Evolutionary conservation across 2,888 invertebrate species (phyloP).

Genomic region (Phortica magna): DNA sequence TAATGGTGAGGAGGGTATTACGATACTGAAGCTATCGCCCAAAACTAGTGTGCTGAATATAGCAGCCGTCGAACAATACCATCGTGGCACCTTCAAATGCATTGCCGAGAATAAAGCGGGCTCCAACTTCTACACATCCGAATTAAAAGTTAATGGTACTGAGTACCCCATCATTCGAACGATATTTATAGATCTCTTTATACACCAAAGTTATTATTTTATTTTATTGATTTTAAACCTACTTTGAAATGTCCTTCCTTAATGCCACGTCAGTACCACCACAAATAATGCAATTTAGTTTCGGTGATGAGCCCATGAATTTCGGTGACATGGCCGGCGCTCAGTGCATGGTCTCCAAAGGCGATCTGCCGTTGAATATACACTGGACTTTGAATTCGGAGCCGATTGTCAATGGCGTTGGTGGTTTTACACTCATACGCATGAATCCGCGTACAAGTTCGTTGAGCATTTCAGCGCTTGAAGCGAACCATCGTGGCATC

Average conservation of each 20-base stretch:
- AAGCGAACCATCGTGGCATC: conserved; percentile 81
- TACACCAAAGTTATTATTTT: conserved; percentile 25
- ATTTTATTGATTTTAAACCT: conserved; percentile 8
- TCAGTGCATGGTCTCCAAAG: conserved; percentile 84
- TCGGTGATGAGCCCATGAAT: conserved; percentile 81
- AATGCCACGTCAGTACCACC: conserved; percentile 77
- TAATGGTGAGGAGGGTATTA: conserved; percentile 79
- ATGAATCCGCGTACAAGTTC: conserved; percentile 81
- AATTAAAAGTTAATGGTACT: conserved; percentile 86
- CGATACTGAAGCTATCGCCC: conserved; percentile 80
- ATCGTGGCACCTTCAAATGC: conserved; percentile 87
- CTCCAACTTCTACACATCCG: conserved; percentile 82
- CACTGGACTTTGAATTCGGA: conserved; percentile 82
- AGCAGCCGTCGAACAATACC: conserved; percentile 83
- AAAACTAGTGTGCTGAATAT: conserved; percentile 84
- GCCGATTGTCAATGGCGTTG: conserved; percentile 84
- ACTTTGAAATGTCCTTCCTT: not conserved
- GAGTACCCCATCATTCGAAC: not conserved
- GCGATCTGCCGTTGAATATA: conserved; percentile 87
- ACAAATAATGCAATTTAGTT: conserved; percentile 79
- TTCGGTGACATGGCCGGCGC: conserved; percentile 82
- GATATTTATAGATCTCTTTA: not conserved
- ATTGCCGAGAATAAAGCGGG: conserved; percentile 86
- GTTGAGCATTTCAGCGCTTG: conserved; percentile 81
- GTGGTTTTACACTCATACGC: conserved; percentile 80